Base-by-base conservation (phyloP, 2,113 vertebrate species). In the Indri indri region DNA sequence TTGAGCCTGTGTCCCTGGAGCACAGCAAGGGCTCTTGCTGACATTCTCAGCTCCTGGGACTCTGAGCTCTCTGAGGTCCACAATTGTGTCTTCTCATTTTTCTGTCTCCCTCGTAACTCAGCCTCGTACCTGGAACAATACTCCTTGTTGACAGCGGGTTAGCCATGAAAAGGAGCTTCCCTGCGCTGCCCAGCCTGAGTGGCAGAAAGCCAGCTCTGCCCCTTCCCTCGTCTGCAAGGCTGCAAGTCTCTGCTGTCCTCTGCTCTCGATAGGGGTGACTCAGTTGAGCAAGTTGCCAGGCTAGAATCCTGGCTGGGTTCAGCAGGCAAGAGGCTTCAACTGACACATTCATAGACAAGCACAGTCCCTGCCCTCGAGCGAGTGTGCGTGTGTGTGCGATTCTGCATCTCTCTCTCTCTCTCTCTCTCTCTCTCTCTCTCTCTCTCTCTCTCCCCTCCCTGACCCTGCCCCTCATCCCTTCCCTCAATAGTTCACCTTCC, bases 201-300 rank as follows among this genome's bases (percentile, higher is more conserved):
- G 0, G 25, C 65, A 45, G 23, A 54, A 6, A 47, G 12, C 4
- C 9, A 0, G 20, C 25, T 68, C 52, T 71, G 45, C 4, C 37
- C 70, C 8, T 65, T 12, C 22, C 42, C 22, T 57, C 4, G 18
- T 47, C 27, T 68, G 6, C 20, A 47, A 27, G 9, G 71, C 54
- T 14, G 47, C 9, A 52, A 12, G 10, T 14, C 42, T 74, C 8
- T 18, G 34, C 27, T 7, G 5, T 37, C 68, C 81, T 25, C 88
- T n/a, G n/a, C 52, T 50, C 0, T 40, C n/a, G 27, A 1, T 0
- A 0, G 68, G 42, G 37, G 45, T 20, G 22, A n/a, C 40, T 5
- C 10, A 1, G 70, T 5, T 52, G 42, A 84, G 79, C 42, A 32
- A 18, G 0, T 1, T 27, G 25, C 14, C 14, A 2, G 23, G 13